These are phyloP conservation scores for Drosophila chauvacae DNA, from an alignment of 1,140 invertebrate species.

Conservation along the genomic window DNA sequence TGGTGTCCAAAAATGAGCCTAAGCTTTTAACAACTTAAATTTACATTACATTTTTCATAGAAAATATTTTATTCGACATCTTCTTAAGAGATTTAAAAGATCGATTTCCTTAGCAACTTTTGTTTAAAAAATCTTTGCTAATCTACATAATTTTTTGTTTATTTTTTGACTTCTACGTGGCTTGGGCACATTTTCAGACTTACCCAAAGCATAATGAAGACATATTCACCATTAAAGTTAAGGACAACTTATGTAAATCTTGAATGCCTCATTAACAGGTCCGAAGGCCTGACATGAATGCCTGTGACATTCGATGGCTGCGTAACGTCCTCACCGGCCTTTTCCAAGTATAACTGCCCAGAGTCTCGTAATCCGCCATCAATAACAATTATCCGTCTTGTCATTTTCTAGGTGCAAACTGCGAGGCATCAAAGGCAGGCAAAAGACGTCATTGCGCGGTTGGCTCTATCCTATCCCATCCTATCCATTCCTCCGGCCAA, in stretches of 20 bases:
- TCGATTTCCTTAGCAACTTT: neutral
- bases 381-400: constrained; percentile 69
- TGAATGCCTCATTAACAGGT: constrained; percentile 16
- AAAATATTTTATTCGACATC: too few relatives aligned
- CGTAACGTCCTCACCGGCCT: neutral
- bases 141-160: too few relatives aligned
- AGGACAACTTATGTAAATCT: neutral
- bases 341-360: constrained; percentile 1
- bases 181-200: neutral
- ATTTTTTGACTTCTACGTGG: neutral
- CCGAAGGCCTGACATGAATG: constrained; percentile 9
- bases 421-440: constrained; percentile 62
- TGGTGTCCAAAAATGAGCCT: too few relatives aligned
- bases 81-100: neutral
- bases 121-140: neutral
- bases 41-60: too few relatives aligned
- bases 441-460: constrained; percentile 44
- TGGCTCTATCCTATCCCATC: neutral
- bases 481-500: constrained; percentile 3
- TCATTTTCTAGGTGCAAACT: constrained; percentile 41
- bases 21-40: too few relatives aligned
- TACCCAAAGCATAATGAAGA: neutral
- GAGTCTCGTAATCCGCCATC: constrained; percentile 66
- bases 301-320: constrained; percentile 7
- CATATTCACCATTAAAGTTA: constrained; percentile 8